Conservation (phyloP, 2,113 vertebrate species). For the Channa maculata region DNA sequence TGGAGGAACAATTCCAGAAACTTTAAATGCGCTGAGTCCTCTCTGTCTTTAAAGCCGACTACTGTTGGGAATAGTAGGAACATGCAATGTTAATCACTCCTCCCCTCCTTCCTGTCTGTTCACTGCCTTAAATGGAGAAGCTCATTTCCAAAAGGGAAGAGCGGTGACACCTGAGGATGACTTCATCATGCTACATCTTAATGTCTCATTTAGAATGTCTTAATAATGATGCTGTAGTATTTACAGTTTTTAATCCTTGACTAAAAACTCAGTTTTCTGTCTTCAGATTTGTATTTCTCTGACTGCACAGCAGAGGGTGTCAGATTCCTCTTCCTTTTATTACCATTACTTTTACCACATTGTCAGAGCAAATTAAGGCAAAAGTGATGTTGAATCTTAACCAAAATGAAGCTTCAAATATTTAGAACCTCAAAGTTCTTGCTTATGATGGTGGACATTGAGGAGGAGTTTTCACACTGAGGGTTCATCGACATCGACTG, state of each 20-base stretch:
- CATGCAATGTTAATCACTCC: conserved; percentile 33
- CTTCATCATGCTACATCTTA: not conserved
- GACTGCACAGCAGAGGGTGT: conserved; percentile 61
- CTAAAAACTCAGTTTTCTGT: not conserved
- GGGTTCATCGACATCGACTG: conserved; percentile 11
- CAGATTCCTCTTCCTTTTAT: conserved; percentile 11
- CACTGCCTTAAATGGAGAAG: not conserved
- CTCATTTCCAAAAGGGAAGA: conserved; percentile 1
- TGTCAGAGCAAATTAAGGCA: conserved; percentile 42
- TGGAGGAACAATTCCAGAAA: conserved; percentile 10
- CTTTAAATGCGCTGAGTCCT: conserved; percentile 33
- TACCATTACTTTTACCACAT: not conserved
- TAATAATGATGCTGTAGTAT: too few relatives aligned
- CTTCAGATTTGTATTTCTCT: conserved; percentile 6
- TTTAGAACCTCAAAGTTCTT: conserved; percentile 38
- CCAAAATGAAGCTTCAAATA: conserved; percentile 54
- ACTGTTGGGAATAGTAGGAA: conserved; percentile 32
- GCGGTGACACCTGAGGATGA: not conserved
- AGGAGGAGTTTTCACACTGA: conserved; percentile 25
- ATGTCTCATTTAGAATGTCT: not conserved
- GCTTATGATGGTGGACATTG: conserved; percentile 35
- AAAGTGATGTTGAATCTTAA: conserved; percentile 39
- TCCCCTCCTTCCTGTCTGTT: conserved; percentile 22
- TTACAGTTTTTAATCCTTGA: too few relatives aligned
- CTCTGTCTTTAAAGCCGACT: conserved; percentile 23